Percentiles rank a stretch among this genome's conserved stretches.
Evolutionary conservation across 2,797 vertebrate species (phyloP).

Genomic region (Poliocrania exsul): DNA sequence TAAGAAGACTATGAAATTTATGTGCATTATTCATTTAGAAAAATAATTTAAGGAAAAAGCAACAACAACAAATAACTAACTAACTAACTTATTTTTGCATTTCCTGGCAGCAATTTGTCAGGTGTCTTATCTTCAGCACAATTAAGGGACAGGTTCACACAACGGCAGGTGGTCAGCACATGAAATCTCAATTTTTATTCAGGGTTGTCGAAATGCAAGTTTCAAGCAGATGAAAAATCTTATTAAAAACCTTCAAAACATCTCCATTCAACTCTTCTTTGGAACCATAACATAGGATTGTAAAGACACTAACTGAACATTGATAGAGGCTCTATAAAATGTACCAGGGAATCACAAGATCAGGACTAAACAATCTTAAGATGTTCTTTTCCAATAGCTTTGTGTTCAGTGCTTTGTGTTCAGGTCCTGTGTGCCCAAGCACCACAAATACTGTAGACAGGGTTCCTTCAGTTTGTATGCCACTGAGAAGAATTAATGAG

Average conservation of each 20-base stretch:
- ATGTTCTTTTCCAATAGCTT: not conserved
- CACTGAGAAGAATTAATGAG: not conserved
- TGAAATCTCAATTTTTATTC: not conserved
- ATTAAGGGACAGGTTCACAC: not conserved
- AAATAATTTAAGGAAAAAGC: not conserved
- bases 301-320: not conserved
- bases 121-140: not conserved
- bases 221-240: not conserved
- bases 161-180: not conserved
- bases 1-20: not conserved
- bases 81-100: not conserved
- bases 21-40: not conserved
- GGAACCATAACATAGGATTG: not conserved
- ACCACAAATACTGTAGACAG: not conserved
- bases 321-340: not conserved
- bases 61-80: not conserved
- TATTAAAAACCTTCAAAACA: not conserved
- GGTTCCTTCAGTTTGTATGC: not conserved
- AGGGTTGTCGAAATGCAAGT: not conserved
- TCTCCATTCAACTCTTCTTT: not conserved
- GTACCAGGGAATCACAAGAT: not conserved
- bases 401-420: not conserved
- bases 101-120: not conserved
- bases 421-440: not conserved
- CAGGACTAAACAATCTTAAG: not conserved